Conservation (phyloP, 2,888 invertebrate species). For the Rhamnusium bicolor region DNA sequence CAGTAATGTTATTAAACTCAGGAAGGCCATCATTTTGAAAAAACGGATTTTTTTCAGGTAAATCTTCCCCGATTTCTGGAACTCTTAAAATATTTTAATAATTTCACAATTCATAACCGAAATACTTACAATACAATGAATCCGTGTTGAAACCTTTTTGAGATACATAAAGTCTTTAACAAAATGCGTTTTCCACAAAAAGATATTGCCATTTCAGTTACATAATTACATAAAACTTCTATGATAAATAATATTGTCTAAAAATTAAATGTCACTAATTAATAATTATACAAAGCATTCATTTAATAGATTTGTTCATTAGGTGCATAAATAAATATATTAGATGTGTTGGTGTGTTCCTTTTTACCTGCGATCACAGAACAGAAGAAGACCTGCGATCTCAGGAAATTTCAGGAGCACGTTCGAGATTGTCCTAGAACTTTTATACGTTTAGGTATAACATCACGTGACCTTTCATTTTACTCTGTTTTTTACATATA, state of each 20-base stretch:
- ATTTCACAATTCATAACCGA: slow-evolving; percentile 37
- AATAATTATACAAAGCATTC: too few species aligned
- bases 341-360: too few species aligned
- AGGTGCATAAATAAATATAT: too few species aligned
- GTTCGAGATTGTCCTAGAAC: too few species aligned
- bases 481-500: too few species aligned
- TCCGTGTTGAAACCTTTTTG: slow-evolving; percentile 71
- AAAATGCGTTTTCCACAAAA: slow-evolving; percentile 62
- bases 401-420: too few species aligned
- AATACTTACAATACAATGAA: slow-evolving; percentile 81
- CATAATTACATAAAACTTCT: background rate
- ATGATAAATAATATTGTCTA: background rate
- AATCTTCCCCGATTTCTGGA: slow-evolving; percentile 89
- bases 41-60: slow-evolving; percentile 82
- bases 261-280: too few species aligned
- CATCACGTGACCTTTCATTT: too few species aligned
- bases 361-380: too few species aligned
- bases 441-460: too few species aligned
- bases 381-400: too few species aligned
- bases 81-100: slow-evolving; percentile 73
- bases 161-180: slow-evolving; percentile 45
- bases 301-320: too few species aligned
- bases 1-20: slow-evolving; percentile 85
- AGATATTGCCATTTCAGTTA: slow-evolving; percentile 66
- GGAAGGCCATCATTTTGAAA: slow-evolving; percentile 84